Evolutionary conservation across 23 tunicate genomes (phyloP).

Genomic region (Botrylloides violaceus): DNA sequence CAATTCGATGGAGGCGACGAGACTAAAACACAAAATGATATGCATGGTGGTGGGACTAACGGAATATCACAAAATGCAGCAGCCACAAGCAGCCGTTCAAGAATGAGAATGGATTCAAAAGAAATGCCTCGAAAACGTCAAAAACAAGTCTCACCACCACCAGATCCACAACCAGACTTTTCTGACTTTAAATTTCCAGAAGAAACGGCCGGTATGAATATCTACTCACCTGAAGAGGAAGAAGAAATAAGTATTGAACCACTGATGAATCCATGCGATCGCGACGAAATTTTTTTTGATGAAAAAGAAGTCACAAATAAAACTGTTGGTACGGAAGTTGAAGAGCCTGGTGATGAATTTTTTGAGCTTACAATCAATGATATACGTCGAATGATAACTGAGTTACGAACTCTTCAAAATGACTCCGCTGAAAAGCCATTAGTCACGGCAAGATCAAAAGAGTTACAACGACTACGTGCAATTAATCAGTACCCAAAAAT

Average conservation of each 20-base stretch:
- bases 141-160: neutral
- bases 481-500: conserved; percentile 32
- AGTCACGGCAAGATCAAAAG: conserved; percentile 3
- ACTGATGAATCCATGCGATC: conserved; percentile 21
- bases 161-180: conserved; percentile 10
- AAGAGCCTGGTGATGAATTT: conserved; percentile 43
- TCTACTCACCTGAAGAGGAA: conserved; percentile 8
- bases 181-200: conserved; percentile 25
- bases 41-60: neutral
- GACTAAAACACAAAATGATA: neutral
- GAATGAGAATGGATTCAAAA: neutral
- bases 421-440: conserved; percentile 23
- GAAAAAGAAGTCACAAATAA: conserved; percentile 1
- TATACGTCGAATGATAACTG: conserved; percentile 35
- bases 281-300: conserved; percentile 30
- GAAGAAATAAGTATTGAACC: neutral
- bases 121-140: neutral
- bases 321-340: neutral
- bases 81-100: neutral
- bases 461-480: conserved; percentile 16
- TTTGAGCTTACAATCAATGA: conserved; percentile 57
- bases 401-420: conserved; percentile 11
- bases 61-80: neutral
- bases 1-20: neutral
- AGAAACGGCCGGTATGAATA: conserved; percentile 19